Evolutionary conservation across 1,140 invertebrate species (phyloP).

Genomic region (Sinonovacula constricta): DNA sequence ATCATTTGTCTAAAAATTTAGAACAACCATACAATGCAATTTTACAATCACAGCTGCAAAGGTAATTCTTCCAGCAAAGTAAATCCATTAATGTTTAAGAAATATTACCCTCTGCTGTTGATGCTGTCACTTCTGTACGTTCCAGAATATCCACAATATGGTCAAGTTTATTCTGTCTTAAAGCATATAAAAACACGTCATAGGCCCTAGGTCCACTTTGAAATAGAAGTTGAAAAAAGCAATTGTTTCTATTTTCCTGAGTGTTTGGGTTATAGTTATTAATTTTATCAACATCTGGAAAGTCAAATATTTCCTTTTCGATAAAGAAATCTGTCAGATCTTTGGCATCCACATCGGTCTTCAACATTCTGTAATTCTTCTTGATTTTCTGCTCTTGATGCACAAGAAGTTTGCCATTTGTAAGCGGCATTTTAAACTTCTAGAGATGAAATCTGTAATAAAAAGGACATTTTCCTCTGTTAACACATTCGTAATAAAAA

Average conservation of each 20-base stretch:
- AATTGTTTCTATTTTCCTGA: constrained; percentile 29
- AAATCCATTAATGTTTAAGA: not conserved
- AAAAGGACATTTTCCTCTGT: constrained; percentile 41
- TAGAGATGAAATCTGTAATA: not conserved
- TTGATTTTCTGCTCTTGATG: constrained; percentile 30
- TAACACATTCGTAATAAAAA: too few relatives aligned
- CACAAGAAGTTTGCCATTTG: constrained; percentile 5
- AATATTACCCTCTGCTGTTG: too few relatives aligned
- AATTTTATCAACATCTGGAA: constrained; percentile 35
- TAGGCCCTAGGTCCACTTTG: constrained; percentile 31
- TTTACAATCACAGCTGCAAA: not conserved
- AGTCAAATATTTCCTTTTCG: constrained; percentile 42
- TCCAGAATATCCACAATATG: constrained; percentile 35
- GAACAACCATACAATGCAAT: not conserved
- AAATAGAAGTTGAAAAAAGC: constrained; percentile 26
- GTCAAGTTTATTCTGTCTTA: not conserved
- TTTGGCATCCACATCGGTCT: constrained; percentile 42
- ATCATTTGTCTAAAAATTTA: too few relatives aligned
- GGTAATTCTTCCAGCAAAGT: not conserved
- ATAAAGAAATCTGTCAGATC: constrained; percentile 38
- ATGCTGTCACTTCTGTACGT: constrained; percentile 22
- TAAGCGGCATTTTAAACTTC: not conserved
- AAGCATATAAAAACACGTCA: constrained; percentile 31
- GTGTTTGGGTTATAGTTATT: constrained; percentile 49
- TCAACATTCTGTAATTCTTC: constrained; percentile 33